These are phyloP conservation scores for Corythaeola cristata DNA, from an alignment of 2,113 vertebrate species.

Conservation along the genomic window DNA sequence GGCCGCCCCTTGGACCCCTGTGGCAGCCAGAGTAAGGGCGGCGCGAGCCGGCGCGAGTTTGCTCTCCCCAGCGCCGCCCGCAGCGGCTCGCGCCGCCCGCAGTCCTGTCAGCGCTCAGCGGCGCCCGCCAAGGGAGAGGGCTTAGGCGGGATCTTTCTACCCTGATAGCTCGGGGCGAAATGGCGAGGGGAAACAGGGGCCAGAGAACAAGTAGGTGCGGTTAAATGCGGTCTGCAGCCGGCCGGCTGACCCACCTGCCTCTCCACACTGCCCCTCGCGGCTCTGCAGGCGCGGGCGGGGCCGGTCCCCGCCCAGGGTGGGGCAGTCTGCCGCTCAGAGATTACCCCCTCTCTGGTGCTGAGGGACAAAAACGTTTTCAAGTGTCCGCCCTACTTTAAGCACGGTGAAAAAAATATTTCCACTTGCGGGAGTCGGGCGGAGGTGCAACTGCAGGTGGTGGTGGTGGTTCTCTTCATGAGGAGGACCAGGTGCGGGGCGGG, in stretches of 20 bases:
- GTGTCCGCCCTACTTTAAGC: accelerated
- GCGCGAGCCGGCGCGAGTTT: background rate
- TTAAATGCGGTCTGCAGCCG: accelerated
- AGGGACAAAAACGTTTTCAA: accelerated
- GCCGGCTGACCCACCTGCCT: accelerated
- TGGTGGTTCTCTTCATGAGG: accelerated
- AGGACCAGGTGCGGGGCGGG: accelerated
- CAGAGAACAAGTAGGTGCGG: accelerated
- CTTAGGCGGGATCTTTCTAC: accelerated
- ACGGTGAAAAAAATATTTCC: accelerated
- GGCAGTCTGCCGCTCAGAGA: accelerated
- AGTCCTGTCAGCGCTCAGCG: no score
- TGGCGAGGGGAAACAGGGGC: accelerated
- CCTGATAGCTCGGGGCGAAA: accelerated
- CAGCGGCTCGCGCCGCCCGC: background rate
- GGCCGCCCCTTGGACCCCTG: no score
- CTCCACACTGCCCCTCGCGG: accelerated
- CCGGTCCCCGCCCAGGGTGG: accelerated
- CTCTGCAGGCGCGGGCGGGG: accelerated
- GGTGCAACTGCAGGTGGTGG: accelerated
- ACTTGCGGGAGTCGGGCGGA: accelerated
- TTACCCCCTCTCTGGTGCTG: accelerated
- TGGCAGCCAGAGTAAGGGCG: no score
- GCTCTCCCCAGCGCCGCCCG: background rate
- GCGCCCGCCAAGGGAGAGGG: accelerated